These are phyloP conservation scores for Falco peregrinus DNA, from an alignment of 2,797 vertebrate genomes.

Conservation along the genomic window DNA sequence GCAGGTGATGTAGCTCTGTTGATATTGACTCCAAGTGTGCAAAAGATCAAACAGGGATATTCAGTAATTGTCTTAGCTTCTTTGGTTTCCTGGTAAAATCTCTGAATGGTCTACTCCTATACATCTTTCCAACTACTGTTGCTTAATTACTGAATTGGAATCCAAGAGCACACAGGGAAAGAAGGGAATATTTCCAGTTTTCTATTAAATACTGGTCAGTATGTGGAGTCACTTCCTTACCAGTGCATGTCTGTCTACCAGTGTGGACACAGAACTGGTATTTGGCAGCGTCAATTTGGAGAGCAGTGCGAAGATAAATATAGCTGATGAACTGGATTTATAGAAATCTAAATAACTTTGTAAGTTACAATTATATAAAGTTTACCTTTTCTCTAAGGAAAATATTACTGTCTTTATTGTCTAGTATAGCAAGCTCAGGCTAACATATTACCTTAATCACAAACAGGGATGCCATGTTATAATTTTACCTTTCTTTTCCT, in stretches of 20 bases:
- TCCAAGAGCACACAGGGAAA: not conserved
- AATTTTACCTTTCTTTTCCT: not conserved
- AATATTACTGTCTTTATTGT: not conserved
- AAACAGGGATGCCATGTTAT: not conserved
- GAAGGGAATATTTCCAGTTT: not conserved
- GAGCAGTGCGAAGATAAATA: not conserved
- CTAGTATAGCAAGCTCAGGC: not conserved
- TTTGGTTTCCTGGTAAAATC: not conserved
- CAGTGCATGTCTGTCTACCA: not conserved
- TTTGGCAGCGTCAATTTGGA: not conserved
- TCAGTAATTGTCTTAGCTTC: not conserved
- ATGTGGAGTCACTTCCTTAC: not conserved
- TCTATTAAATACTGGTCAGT: not conserved
- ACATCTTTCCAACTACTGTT: not conserved
- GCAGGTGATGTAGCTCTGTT: not conserved
- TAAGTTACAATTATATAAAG: not conserved
- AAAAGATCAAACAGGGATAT: not conserved
- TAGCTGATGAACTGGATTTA: not conserved
- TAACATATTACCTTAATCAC: not conserved
- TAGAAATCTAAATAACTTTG: not conserved
- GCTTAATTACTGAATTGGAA: not conserved
- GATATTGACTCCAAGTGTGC: not conserved
- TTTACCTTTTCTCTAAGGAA: not conserved
- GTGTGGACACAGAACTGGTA: not conserved
- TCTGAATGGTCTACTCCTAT: not conserved